Percentiles rank a stretch among this genome's conserved stretches.
Conservation (phyloP, 2,797 vertebrate species). For the Lithobates sylvaticus region DNA sequence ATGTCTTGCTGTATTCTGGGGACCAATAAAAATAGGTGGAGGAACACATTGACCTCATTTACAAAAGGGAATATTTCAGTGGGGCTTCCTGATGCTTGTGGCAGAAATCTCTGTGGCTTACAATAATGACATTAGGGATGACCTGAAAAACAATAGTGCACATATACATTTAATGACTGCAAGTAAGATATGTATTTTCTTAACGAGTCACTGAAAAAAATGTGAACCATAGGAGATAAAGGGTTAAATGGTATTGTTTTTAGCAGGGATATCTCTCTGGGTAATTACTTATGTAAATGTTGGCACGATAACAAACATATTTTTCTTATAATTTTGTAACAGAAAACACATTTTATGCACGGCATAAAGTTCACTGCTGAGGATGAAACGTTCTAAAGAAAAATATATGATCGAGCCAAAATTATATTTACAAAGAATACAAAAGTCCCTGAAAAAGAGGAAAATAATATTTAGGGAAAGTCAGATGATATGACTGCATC, state of each 20-base stretch:
- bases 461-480: slow-evolving; percentile 65
- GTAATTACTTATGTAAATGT: not conserved
- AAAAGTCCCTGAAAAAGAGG: slow-evolving; percentile 58
- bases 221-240: not conserved
- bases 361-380: too few species aligned
- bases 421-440: slow-evolving; percentile 30
- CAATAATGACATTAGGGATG: not conserved
- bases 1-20: not conserved
- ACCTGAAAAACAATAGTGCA: not conserved
- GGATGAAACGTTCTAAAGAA: not conserved
- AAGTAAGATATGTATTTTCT: not conserved
- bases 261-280: not conserved
- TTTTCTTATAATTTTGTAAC: slow-evolving; percentile 35
- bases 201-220: not conserved
- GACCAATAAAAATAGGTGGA: not conserved
- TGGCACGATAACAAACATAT: slow-evolving; percentile 16
- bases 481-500: slow-evolving; percentile 48
- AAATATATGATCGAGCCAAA: slow-evolving; percentile 15
- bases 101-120: not conserved
- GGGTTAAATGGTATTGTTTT: not conserved
- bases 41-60: not conserved
- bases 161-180: not conserved
- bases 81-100: not conserved
- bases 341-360: slow-evolving; percentile 16
- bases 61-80: not conserved